These are phyloP conservation scores for Sarotherodon lohbergeri DNA, from an alignment of 2,113 vertebrate genomes.

Conservation along the genomic window DNA sequence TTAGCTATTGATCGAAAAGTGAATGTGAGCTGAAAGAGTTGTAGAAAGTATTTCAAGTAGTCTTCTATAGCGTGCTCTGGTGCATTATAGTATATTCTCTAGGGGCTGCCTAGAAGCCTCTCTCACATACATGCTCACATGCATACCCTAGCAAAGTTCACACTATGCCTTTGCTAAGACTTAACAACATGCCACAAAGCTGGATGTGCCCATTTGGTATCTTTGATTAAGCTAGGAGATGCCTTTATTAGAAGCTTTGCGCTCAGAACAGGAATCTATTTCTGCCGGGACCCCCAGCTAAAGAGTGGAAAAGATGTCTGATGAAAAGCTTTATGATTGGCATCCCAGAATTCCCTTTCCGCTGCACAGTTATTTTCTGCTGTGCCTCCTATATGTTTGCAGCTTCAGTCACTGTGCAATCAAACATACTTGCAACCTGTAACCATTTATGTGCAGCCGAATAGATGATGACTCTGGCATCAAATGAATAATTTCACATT, in stretches of 20 bases:
- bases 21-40: slow-evolving; percentile 12
- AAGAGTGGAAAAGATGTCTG: slow-evolving; percentile 2
- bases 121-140: neutral
- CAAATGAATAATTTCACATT: slow-evolving; percentile 29
- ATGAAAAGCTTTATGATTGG: slow-evolving; percentile 29
- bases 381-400: neutral
- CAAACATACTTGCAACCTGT: slow-evolving; percentile 28
- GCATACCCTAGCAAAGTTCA: neutral
- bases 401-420: slow-evolving; percentile 14
- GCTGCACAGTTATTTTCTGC: neutral
- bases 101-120: neutral
- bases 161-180: neutral
- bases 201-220: neutral
- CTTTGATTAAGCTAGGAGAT: slow-evolving; percentile 43
- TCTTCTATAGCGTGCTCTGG: slow-evolving; percentile 3
- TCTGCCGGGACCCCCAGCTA: slow-evolving; percentile 21
- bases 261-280: slow-evolving; percentile 21
- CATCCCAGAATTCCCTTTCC: slow-evolving; percentile 8
- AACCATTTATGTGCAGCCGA: slow-evolving; percentile 3
- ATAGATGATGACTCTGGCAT: slow-evolving; percentile 12
- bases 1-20: slow-evolving; percentile 40
- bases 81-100: slow-evolving; percentile 6
- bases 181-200: neutral
- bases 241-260: slow-evolving; percentile 36
- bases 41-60: slow-evolving; percentile 4